These are phyloP conservation scores for Candidula unifasciata DNA, from an alignment of 2,888 invertebrate species.

Conservation along the genomic window DNA sequence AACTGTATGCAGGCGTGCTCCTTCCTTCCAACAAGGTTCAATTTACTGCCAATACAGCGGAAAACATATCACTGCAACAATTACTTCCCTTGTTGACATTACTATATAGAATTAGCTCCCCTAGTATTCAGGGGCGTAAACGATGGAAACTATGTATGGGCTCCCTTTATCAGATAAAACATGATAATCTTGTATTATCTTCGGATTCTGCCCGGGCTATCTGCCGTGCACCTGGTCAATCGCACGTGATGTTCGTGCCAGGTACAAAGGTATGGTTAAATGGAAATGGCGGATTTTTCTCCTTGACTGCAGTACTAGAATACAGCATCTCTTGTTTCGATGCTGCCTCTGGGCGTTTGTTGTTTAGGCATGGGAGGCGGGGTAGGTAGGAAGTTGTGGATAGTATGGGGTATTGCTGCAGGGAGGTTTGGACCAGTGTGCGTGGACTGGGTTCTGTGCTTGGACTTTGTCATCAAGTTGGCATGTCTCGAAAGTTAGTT, in stretches of 20 bases:
- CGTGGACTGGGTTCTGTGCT: not conserved
- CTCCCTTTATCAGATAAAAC: constrained; percentile 34
- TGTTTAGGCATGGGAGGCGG: not conserved
- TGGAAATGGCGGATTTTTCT: not conserved
- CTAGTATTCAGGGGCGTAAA: not conserved
- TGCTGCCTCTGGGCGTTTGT: not conserved
- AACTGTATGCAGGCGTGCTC: not conserved
- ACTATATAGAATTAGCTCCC: constrained; percentile 41
- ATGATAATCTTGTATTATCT: constrained; percentile 37
- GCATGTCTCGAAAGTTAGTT: too few species aligned
- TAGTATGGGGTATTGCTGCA: too few species aligned
- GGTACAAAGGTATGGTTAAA: constrained; percentile 43
- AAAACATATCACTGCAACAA: constrained; percentile 22
- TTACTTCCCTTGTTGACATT: constrained; percentile 40
- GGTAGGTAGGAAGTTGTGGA: not conserved
- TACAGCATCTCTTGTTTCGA: not conserved
- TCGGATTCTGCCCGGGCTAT: constrained; percentile 38
- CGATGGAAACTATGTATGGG: not conserved
- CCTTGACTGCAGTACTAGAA: not conserved
- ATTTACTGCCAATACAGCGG: not conserved
- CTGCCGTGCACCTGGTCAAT: constrained; percentile 41
- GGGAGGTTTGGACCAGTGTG: not conserved
- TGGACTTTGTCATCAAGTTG: too few species aligned
- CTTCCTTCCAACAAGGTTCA: constrained; percentile 1
- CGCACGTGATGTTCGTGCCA: constrained; percentile 32